A percentile compares a stretch with the other conserved stretches of the same genome.
These are phyloP conservation scores for Rhynchotus rufescens DNA, from an alignment of 2,797 vertebrate genomes.

Conservation along the genomic window DNA sequence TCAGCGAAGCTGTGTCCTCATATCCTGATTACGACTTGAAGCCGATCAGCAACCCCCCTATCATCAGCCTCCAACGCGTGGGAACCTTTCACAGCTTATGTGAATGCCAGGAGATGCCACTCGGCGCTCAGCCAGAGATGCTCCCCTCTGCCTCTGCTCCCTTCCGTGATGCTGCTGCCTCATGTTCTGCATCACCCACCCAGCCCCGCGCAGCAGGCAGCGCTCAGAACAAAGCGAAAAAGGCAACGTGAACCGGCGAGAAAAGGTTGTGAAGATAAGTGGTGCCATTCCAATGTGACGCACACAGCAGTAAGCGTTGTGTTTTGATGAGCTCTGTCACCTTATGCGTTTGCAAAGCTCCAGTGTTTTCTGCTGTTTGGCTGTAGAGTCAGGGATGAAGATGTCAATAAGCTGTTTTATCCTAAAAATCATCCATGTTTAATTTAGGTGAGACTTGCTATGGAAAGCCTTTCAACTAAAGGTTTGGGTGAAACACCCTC, in stretches of 20 bases:
- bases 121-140: neutral
- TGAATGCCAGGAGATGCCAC: conserved; percentile 33
- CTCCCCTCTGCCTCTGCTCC: neutral
- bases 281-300: neutral
- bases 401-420: neutral
- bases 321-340: neutral
- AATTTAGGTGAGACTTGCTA: neutral
- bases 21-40: conserved; percentile 36
- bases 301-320: neutral
- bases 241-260: neutral
- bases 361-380: neutral
- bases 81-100: conserved; percentile 21
- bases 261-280: conserved; percentile 13
- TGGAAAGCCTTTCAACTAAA: neutral
- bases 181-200: neutral
- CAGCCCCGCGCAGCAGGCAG: neutral
- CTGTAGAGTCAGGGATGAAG: neutral
- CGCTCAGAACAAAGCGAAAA: conserved; percentile 11
- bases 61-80: conserved; percentile 7
- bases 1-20: conserved; percentile 16
- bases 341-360: neutral
- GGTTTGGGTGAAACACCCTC: neutral
- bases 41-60: neutral
- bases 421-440: neutral
- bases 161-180: neutral